These are phyloP conservation scores for Heliconius erato DNA, from an alignment of 2,888 invertebrate genomes.

Conservation along the genomic window DNA sequence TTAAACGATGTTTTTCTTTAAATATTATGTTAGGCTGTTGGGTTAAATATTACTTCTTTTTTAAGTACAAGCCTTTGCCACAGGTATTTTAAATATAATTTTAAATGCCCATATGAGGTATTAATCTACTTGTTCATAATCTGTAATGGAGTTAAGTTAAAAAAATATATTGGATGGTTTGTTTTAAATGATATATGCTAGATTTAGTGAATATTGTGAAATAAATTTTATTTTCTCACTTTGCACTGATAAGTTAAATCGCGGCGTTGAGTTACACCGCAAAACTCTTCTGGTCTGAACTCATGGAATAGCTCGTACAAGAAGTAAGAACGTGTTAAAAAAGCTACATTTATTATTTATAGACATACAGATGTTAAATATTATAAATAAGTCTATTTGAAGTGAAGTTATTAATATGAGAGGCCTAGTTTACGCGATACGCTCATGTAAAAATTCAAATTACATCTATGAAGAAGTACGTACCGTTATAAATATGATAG, in stretches of 20 bases:
- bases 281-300: background rate
- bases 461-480: slow-evolving; percentile 1
- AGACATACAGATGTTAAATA: background rate
- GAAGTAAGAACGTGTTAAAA: no score
- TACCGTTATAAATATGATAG: background rate
- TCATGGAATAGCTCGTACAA: no score
- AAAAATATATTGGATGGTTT: no score
- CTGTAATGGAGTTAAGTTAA: no score
- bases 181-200: no score
- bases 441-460: background rate
- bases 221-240: no score
- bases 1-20: background rate
- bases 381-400: background rate
- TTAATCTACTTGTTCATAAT: no score
- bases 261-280: background rate
- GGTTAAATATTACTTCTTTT: background rate
- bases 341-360: background rate
- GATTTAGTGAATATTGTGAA: no score
- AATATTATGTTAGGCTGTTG: background rate
- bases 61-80: no score
- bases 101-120: no score
- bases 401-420: background rate
- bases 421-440: background rate
- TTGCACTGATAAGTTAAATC: background rate
- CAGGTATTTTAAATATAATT: no score